Evolutionary conservation across 2,113 vertebrate species (phyloP), one percentile per base, ranked within the genome.

Genomic region (Bettongia penicillata): DNA sequence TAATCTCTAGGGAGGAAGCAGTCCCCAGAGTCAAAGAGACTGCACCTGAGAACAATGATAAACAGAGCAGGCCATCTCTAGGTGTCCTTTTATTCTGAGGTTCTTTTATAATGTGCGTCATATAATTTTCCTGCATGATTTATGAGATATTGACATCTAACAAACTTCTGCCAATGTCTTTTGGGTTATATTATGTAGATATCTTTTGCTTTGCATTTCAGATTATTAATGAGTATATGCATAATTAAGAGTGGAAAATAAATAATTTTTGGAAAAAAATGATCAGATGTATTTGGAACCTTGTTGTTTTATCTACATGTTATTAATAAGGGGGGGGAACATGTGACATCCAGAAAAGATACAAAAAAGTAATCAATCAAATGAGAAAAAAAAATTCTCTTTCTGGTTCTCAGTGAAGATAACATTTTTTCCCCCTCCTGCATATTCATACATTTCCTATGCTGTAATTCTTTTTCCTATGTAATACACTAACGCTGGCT

Each of bases 131-230:
- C 68, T 19, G 91, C 68, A 50, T 93, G 91, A 94, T 49, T 96
- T 95, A 77, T 91, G 95, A 48, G 10, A 91, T 26, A 52, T 43
- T 55, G 23, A 84, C 19, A 84, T 43, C n/a, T 23, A 16, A 22
- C 37, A 84, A 77, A 84, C 68, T 19, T 51, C n/a, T 51, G 48
- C 8, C 93, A 49, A 7, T 37, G 93, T 4, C 93, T 1, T 53
- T 91, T 92, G 8, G 77, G 89, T 93, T 84, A 50, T 1, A 25
- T 90, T 91, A 25, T 22, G 43, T 94, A 12, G 43, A 49, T 95
- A 95, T 95, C 53, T 89, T 95, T 90, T 94, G 90, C 50, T 96
- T 90, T 91, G 28, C 37, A 94, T 93, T 93, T 93, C 16, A 53
- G 28, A 93, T 61, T 95, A 57, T 92, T 91, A 89, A 28, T 94